phyloP scores from a whole-genome alignment of 1,140 invertebrate genomes.

The Hycleus phaleratus region DNA sequence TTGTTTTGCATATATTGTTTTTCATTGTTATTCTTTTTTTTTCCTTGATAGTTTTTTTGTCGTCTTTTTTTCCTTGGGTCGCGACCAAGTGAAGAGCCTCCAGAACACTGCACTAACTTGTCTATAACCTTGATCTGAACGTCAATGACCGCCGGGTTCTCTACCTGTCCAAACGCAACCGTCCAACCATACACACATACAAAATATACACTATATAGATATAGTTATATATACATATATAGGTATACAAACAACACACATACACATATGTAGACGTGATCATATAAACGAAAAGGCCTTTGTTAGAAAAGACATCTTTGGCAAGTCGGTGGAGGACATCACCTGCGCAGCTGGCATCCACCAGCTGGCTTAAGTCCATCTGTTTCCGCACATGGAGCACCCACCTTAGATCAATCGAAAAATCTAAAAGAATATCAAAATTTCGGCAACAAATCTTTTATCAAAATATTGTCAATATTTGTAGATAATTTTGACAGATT shows the following conservation, averaged over 20 bases:
- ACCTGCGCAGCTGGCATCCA: constrained; percentile 19
- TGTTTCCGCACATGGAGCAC: constrained; percentile 21
- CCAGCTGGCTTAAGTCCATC: constrained; percentile 21
- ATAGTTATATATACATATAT: background rate
- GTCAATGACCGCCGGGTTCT: constrained; percentile 19
- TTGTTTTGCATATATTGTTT: too few relatives aligned
- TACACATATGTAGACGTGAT: too few relatives aligned
- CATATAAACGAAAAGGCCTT: background rate
- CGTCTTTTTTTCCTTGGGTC: too few relatives aligned
- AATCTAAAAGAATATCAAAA: background rate
- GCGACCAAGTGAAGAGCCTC: too few relatives aligned
- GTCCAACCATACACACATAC: constrained; percentile 9
- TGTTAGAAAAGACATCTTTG: constrained; percentile 13
- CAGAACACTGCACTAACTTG: background rate
- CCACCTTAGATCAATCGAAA: background rate
- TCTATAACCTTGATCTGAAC: constrained; percentile 21
- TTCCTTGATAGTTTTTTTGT: too few relatives aligned
- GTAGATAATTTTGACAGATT: too few relatives aligned
- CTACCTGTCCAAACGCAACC: constrained; percentile 22
- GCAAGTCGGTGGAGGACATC: constrained; percentile 15
- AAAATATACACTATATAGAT: background rate
- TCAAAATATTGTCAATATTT: too few relatives aligned
- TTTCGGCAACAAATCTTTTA: too few relatives aligned
- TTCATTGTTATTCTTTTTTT: too few relatives aligned
- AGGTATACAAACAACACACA: constrained; percentile 1